Evolutionary conservation across 2,113 vertebrate species (phyloP).

Genomic region (Spea bombifrons): DNA sequence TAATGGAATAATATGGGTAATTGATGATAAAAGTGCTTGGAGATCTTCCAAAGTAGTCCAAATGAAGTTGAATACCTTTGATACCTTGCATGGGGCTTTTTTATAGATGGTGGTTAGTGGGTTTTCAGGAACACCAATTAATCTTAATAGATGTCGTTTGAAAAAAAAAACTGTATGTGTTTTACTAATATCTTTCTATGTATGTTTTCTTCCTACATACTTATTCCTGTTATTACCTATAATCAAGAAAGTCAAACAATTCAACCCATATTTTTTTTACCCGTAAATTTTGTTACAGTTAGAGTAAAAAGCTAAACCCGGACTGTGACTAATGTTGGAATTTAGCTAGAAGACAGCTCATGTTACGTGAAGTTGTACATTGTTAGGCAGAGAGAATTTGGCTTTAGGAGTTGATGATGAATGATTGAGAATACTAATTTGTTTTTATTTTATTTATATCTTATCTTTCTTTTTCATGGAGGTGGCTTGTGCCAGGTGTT

Average conservation of each 20-base stretch:
- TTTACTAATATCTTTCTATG: too few relatives aligned
- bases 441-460: conserved; percentile 60
- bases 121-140: too few relatives aligned
- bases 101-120: too few relatives aligned
- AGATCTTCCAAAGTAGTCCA: too few relatives aligned
- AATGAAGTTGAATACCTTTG: too few relatives aligned
- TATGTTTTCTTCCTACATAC: conserved; percentile 37
- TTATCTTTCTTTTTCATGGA: conserved; percentile 74
- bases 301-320: conserved; percentile 64
- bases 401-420: conserved; percentile 82
- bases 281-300: conserved; percentile 57
- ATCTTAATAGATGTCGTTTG: too few relatives aligned
- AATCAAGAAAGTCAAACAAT: conserved; percentile 47
- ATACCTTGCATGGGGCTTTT: too few relatives aligned
- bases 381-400: conserved; percentile 80
- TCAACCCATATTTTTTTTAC: conserved; percentile 31
- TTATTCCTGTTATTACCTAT: conserved; percentile 53
- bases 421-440: conserved; percentile 75
- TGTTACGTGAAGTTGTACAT: conserved; percentile 83
- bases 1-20: too few relatives aligned
- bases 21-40: too few relatives aligned
- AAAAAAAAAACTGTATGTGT: too few relatives aligned
- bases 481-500: conserved; percentile 64
- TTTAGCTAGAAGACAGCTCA: conserved; percentile 99
- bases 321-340: conserved; percentile 96